Percentiles rank a stretch among this genome's conserved stretches.
Evolutionary conservation across 1,140 invertebrate genomes (phyloP).

Genomic region (Drosophila yakuba): DNA sequence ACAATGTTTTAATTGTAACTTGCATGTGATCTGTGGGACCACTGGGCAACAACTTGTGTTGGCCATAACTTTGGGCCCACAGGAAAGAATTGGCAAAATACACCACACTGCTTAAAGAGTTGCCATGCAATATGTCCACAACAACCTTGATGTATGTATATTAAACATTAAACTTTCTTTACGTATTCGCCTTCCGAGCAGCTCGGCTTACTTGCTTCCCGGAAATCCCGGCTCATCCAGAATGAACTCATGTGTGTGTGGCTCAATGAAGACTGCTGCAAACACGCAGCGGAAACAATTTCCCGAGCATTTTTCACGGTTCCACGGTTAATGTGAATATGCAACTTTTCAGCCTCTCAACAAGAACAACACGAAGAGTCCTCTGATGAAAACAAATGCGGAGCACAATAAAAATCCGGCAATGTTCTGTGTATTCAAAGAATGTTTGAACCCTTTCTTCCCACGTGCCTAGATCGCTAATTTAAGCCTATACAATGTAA

Average conservation of each 20-base stretch:
- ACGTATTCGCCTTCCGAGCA: neutral
- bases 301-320: constrained; percentile 22
- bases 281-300: constrained; percentile 19
- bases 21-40: constrained; percentile 56
- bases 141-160: neutral
- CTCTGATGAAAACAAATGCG: constrained; percentile 32
- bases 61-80: constrained; percentile 29
- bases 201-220: neutral
- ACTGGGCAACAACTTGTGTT: constrained; percentile 1
- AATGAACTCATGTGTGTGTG: constrained; percentile 1
- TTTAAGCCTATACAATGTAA: constrained; percentile 41
- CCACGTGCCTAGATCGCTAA: constrained; percentile 18
- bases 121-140: constrained; percentile 56
- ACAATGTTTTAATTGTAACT: constrained; percentile 75
- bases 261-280: constrained; percentile 20
- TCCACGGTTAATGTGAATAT: too few species aligned
- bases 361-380: constrained; percentile 36
- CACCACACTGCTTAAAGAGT: constrained; percentile 42
- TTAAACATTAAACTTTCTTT: constrained; percentile 18
- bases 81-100: constrained; percentile 26
- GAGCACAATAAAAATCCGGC: constrained; percentile 28
- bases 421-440: constrained; percentile 7
- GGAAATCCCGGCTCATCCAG: neutral
- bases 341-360: constrained; percentile 37
- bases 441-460: constrained; percentile 37